phyloP scores from a whole-genome alignment of 1,140 invertebrate species.

The Frieseomelitta varia region DNA sequence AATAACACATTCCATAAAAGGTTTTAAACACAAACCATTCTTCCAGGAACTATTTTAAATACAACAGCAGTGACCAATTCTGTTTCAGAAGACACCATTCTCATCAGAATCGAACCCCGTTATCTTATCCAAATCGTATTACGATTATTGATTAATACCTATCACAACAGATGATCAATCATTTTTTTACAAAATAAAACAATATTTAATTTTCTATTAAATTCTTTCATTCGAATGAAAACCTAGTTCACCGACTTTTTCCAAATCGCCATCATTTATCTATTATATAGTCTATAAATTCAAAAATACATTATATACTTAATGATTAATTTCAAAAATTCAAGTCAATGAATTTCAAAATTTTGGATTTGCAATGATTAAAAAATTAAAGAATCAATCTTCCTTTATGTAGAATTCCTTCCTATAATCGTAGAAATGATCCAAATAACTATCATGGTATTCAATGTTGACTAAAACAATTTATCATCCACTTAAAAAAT shows the following conservation, averaged over 20 bases:
- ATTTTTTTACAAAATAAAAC: too few species aligned
- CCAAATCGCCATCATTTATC: not conserved
- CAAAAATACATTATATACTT: too few species aligned
- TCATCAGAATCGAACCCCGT: not conserved
- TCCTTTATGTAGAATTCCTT: too few species aligned
- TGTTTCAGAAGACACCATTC: not conserved
- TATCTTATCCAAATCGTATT: not conserved
- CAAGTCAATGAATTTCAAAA: too few species aligned
- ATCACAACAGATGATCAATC: not conserved
- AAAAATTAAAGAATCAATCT: not conserved
- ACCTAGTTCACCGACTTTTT: not conserved
- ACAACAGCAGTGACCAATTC: not conserved
- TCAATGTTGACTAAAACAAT: too few species aligned
- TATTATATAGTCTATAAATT: too few species aligned
- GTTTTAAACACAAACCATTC: not conserved
- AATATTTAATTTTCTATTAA: too few species aligned
- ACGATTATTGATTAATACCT: not conserved
- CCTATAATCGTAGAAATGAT: too few species aligned
- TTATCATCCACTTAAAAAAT: not conserved
- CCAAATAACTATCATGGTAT: too few species aligned
- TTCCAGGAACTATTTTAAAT: constrained; percentile 46
- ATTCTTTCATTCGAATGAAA: too few species aligned
- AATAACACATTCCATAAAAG: not conserved
- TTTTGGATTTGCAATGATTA: too few species aligned
- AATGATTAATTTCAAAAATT: too few species aligned